Evolutionary conservation across 1,140 invertebrate genomes (phyloP).

Genomic region (Aphelinus atriplicis): DNA sequence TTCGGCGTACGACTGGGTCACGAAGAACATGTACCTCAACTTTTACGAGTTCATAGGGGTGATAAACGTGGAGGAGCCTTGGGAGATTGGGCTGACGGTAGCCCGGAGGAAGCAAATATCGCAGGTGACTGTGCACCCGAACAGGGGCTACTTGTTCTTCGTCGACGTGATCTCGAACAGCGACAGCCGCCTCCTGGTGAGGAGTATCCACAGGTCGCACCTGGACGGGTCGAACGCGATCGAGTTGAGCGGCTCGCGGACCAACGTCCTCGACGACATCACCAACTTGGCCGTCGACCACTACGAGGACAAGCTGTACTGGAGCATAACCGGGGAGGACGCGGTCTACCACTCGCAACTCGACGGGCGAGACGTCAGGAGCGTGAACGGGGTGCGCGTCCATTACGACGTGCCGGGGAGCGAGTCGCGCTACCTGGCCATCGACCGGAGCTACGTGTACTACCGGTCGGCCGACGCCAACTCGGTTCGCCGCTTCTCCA

Average conservation of each 20-base stretch:
- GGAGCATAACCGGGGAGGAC: neutral
- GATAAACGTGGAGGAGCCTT: neutral
- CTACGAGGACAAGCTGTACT: constrained; percentile 5
- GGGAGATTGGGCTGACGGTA: neutral
- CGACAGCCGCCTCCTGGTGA: neutral
- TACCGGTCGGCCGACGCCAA: constrained; percentile 1
- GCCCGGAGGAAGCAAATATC: neutral
- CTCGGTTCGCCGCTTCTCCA: neutral
- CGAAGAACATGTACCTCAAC: neutral
- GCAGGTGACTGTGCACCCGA: neutral
- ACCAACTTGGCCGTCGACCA: neutral
- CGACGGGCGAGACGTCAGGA: neutral
- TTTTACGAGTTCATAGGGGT: neutral
- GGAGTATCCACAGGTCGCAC: neutral
- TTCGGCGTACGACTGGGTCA: neutral
- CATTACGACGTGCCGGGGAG: neutral
- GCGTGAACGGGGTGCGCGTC: neutral
- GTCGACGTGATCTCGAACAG: neutral
- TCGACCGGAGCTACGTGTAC: constrained; percentile 5
- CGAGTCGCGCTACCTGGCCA: neutral
- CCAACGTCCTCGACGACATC: neutral
- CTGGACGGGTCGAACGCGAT: neutral
- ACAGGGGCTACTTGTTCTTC: neutral
- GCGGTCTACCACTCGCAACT: neutral
- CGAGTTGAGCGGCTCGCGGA: neutral